Percentiles rank a stretch among this genome's conserved stretches.
Conservation (phyloP, 2,888 invertebrate genomes). For the Sycophila texana region DNA sequence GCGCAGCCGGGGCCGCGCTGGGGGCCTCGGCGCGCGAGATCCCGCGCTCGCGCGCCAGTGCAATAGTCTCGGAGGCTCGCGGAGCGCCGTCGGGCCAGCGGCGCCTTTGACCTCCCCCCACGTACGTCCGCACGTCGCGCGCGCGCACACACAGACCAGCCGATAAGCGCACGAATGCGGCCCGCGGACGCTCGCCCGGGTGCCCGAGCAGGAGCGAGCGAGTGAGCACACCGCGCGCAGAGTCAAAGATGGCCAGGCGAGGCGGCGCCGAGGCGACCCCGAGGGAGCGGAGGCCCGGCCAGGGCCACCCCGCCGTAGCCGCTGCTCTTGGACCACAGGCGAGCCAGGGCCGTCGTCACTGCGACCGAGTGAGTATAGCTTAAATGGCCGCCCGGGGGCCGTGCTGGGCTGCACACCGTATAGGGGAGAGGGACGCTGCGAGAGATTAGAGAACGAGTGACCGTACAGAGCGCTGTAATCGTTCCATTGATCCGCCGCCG, state of each 20-base stretch:
- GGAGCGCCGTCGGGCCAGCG: too few relatives aligned
- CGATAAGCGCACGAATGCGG: not conserved
- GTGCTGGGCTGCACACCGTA: too few relatives aligned
- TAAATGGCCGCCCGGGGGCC: not conserved
- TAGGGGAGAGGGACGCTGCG: too few relatives aligned
- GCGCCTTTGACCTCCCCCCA: not conserved
- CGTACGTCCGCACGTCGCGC: not conserved
- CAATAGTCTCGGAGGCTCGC: too few relatives aligned
- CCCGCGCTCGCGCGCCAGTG: not conserved
- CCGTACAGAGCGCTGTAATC: not conserved
- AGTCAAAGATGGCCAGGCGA: conserved; percentile 4
- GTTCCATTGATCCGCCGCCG: conserved; percentile 25
- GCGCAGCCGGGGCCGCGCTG: conserved; percentile 1
- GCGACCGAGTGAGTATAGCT: conserved; percentile 10
- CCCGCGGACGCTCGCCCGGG: not conserved
- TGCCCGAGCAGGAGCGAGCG: not conserved
- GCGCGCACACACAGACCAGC: not conserved
- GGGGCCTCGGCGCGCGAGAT: conserved; percentile 10
- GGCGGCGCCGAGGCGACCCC: not conserved
- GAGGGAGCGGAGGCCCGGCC: not conserved
- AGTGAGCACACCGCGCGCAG: not conserved
- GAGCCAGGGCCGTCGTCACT: not conserved
- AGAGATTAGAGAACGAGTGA: too few relatives aligned
- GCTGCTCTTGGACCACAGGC: not conserved
- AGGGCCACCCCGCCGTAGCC: conserved; percentile 1